phyloP scores from a whole-genome alignment of 2,797 vertebrate genomes.

The Tenualosa thibaudeaui region DNA sequence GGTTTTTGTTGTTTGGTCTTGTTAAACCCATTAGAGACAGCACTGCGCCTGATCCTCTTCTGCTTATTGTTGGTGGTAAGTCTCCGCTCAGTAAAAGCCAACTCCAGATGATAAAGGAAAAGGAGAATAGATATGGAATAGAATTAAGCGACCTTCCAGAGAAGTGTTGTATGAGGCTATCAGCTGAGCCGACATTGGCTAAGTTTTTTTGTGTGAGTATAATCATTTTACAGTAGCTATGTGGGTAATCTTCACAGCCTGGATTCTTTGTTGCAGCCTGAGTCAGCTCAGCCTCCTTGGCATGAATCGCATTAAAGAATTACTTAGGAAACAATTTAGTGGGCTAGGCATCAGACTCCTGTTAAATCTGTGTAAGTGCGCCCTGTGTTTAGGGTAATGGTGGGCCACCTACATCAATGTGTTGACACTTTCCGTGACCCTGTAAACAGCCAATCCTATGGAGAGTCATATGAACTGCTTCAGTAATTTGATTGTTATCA shows the following conservation, averaged over 20 bases:
- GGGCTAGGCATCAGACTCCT: background rate
- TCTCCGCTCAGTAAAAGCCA: background rate
- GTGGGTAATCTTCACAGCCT: background rate
- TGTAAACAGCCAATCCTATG: background rate
- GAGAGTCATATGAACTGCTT: background rate
- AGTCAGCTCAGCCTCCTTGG: background rate
- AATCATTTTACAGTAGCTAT: background rate
- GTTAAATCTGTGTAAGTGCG: background rate
- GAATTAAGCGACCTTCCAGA: background rate
- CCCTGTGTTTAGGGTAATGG: background rate
- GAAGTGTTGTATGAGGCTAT: background rate
- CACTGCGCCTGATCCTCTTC: conserved; percentile 17
- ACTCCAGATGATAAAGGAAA: conserved; percentile 6
- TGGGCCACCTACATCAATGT: background rate
- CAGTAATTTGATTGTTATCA: background rate
- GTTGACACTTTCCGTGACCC: background rate
- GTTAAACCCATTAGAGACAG: conserved; percentile 28
- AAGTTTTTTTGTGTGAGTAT: background rate
- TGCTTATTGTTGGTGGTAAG: background rate
- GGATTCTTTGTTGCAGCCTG: background rate
- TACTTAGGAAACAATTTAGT: background rate
- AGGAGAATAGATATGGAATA: background rate
- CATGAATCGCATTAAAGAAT: background rate
- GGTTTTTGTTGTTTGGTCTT: conserved; percentile 4
- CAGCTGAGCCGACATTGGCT: background rate